phyloP scores from a whole-genome alignment of 2,888 invertebrate species.

The Tanytarsus gracilentus region DNA sequence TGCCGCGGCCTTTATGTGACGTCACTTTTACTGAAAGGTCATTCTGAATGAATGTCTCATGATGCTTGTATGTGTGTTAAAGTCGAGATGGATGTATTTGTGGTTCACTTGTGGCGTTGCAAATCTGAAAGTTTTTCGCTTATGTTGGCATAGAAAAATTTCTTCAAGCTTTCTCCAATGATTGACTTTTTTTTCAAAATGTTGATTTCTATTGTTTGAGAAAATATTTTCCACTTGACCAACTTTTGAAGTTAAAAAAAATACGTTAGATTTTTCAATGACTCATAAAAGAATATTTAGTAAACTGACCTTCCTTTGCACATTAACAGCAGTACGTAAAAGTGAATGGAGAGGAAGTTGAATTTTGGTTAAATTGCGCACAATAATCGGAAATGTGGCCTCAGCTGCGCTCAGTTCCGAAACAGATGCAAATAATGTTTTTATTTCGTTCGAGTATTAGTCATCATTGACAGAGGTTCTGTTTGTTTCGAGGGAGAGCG shows the following conservation, averaged over 20 bases:
- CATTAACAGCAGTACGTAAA: neutral
- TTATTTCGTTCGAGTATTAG: constrained; percentile 24
- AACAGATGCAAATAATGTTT: constrained; percentile 24
- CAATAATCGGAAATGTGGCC: constrained; percentile 25
- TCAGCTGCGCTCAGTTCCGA: constrained; percentile 23
- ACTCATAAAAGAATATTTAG: no score
- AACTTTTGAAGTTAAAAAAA: no score
- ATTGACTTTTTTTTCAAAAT: neutral
- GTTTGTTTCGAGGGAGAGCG: neutral
- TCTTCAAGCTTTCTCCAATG: neutral
- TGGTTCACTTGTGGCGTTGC: neutral
- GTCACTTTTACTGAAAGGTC: constrained; percentile 31
- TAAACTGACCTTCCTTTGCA: no score
- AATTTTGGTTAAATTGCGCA: neutral
- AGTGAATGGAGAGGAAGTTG: neutral
- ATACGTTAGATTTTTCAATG: no score
- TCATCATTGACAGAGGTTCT: constrained; percentile 1
- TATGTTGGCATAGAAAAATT: neutral
- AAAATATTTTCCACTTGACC: no score
- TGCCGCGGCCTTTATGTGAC: constrained; percentile 31
- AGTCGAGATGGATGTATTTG: neutral
- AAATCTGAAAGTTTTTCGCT: neutral
- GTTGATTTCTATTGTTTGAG: no score
- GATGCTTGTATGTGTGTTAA: neutral
- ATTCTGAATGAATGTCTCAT: constrained; percentile 29